These are phyloP conservation scores for Nineta flava DNA, from an alignment of 2,888 invertebrate species.

Conservation along the genomic window DNA sequence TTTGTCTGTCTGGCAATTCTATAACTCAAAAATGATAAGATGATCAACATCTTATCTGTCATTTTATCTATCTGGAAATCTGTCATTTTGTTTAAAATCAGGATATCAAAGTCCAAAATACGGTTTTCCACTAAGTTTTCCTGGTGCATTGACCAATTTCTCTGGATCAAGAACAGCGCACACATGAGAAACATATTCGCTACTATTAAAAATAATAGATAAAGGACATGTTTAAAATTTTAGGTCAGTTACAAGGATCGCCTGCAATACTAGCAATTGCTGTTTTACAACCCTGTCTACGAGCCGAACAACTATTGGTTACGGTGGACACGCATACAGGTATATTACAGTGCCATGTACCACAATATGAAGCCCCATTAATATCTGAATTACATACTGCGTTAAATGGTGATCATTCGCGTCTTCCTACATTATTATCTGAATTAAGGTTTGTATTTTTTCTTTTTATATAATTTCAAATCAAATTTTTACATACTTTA, in stretches of 20 bases:
- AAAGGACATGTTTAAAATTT: constrained; percentile 7
- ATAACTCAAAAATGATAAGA: too few relatives aligned
- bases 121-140: too few relatives aligned
- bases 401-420: constrained; percentile 55
- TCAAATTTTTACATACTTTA: neutral
- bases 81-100: too few relatives aligned
- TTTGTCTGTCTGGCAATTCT: too few relatives aligned
- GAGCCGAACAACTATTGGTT: constrained; percentile 82
- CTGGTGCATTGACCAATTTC: too few relatives aligned
- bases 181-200: too few relatives aligned
- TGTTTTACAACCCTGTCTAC: constrained; percentile 72
- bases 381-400: constrained; percentile 69
- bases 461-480: neutral
- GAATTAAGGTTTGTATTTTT: constrained; percentile 34
- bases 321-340: constrained; percentile 93
- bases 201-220: constrained; percentile 1
- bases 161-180: too few relatives aligned
- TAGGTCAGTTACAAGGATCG: constrained; percentile 76
- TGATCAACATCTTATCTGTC: too few relatives aligned
- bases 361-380: constrained; percentile 67
- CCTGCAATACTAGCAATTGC: constrained; percentile 87
- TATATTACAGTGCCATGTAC: constrained; percentile 78
- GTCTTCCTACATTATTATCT: constrained; percentile 47
- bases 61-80: too few relatives aligned
- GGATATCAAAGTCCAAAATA: too few relatives aligned